Conservation (phyloP, 37 sponge, comb jelly and placozoan genomes). For the Bolinopsis microptera region DNA sequence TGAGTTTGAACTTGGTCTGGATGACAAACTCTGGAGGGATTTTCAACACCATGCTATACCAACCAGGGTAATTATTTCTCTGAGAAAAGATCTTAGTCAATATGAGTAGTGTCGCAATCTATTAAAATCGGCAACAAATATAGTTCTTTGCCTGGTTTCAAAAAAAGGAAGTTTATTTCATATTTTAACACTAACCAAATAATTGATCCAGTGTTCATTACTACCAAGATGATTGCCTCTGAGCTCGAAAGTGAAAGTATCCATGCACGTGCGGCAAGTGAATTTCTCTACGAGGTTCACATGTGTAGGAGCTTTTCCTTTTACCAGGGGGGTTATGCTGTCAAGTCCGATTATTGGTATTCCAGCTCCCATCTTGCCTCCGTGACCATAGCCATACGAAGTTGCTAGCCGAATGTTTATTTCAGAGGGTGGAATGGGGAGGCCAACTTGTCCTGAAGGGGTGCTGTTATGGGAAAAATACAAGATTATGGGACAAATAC, state of each 20-base stretch:
- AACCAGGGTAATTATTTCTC: not conserved
- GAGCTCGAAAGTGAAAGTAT: not conserved
- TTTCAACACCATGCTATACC: not conserved
- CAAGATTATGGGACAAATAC: too few species aligned
- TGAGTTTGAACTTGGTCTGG: not conserved
- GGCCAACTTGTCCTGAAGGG: not conserved
- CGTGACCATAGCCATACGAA: not conserved
- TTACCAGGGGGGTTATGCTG: not conserved
- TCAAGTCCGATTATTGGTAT: conserved; percentile 6
- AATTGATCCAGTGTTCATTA: not conserved
- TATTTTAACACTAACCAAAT: conserved; percentile 26
- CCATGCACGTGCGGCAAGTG: not conserved
- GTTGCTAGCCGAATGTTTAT: not conserved
- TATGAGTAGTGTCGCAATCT: too few species aligned
- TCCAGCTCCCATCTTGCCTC: not conserved
- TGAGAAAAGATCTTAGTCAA: not conserved
- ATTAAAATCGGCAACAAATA: too few species aligned
- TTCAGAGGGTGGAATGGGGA: not conserved
- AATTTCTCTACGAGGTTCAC: not conserved
- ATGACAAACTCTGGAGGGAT: conserved; percentile 31
- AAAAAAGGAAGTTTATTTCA: too few species aligned
- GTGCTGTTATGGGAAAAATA: not conserved
- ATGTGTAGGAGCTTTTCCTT: not conserved
- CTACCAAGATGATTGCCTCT: not conserved
- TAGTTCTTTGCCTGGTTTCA: too few species aligned